Percentiles rank a stretch among this genome's conserved stretches.
phyloP scores from a whole-genome alignment of 2,113 vertebrate species.

The Tragelaphus strepsiceros region DNA sequence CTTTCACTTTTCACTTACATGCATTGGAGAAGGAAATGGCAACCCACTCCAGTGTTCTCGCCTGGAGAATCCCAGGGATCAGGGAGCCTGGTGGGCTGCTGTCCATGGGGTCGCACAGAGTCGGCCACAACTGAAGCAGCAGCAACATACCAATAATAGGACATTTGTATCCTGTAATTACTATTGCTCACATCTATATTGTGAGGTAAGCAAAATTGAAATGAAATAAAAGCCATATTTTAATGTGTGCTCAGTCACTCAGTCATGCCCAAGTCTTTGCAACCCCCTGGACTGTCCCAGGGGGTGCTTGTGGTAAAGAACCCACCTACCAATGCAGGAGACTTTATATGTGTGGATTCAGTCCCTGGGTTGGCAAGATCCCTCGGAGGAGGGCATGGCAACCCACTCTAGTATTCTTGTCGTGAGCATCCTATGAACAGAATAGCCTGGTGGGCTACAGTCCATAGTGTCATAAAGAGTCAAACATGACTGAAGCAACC shows the following conservation, averaged over 20 bases:
- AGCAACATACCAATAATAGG: background rate
- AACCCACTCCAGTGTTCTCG: too few species aligned
- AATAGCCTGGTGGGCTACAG: background rate
- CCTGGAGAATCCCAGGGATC: too few species aligned
- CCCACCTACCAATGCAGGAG: background rate
- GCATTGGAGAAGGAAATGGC: too few species aligned
- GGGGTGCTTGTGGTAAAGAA: background rate
- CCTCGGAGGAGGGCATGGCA: background rate
- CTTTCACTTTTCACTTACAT: too few species aligned
- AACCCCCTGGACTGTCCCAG: background rate
- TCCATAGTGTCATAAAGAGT: background rate
- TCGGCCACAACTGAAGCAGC: too few species aligned
- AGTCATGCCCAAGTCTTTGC: background rate
- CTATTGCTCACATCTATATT: background rate
- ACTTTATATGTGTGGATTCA: background rate
- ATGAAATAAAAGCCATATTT: background rate
- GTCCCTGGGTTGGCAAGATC: background rate
- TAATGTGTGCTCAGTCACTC: background rate
- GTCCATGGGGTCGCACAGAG: too few species aligned
- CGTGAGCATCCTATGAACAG: background rate
- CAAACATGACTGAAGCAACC: background rate
- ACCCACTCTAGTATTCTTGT: background rate
- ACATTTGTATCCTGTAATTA: background rate
- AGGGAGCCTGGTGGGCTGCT: too few species aligned
- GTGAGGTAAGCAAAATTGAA: background rate